Evolutionary conservation across 2,113 vertebrate genomes (phyloP).

Genomic region (Oophaga pumilio): DNA sequence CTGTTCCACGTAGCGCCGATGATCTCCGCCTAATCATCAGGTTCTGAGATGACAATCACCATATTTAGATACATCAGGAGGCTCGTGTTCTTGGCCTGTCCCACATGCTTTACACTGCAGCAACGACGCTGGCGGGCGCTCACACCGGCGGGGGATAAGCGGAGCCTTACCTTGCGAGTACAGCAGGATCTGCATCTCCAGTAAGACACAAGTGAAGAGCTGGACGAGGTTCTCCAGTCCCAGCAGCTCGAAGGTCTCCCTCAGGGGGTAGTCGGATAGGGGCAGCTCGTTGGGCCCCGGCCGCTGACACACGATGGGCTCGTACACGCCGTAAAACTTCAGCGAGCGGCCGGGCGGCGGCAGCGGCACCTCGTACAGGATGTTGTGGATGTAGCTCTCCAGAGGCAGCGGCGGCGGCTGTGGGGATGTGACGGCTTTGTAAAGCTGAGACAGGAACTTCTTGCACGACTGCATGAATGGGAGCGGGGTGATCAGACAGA

Average conservation of each 20-base stretch:
- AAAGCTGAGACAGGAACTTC: slow-evolving; percentile 89
- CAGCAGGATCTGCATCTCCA: slow-evolving; percentile 96
- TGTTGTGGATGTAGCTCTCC: slow-evolving; percentile 96
- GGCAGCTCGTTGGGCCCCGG: slow-evolving; percentile 89
- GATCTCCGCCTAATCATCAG: no score
- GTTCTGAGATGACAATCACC: no score
- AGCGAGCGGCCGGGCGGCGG: slow-evolving; percentile 90
- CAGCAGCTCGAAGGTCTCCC: slow-evolving; percentile 85
- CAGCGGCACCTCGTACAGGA: slow-evolving; percentile 94
- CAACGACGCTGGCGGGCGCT: no score
- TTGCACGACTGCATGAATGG: slow-evolving; percentile 95
- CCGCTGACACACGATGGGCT: slow-evolving; percentile 91
- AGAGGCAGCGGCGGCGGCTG: slow-evolving; percentile 89
- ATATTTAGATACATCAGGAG: no score
- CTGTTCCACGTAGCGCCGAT: no score
- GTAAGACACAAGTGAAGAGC: slow-evolving; percentile 92
- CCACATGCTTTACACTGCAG: not conserved
- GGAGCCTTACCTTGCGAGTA: slow-evolving; percentile 88
- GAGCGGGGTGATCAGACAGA: slow-evolving; percentile 91
- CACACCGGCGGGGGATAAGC: not conserved
- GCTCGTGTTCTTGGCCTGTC: not conserved
- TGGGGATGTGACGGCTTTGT: slow-evolving; percentile 84
- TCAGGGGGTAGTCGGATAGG: slow-evolving; percentile 87
- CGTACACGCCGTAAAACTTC: slow-evolving; percentile 92
- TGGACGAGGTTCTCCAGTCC: slow-evolving; percentile 93